These are phyloP conservation scores for Euwallacea similis DNA, from an alignment of 1,140 invertebrate species.

Conservation along the genomic window DNA sequence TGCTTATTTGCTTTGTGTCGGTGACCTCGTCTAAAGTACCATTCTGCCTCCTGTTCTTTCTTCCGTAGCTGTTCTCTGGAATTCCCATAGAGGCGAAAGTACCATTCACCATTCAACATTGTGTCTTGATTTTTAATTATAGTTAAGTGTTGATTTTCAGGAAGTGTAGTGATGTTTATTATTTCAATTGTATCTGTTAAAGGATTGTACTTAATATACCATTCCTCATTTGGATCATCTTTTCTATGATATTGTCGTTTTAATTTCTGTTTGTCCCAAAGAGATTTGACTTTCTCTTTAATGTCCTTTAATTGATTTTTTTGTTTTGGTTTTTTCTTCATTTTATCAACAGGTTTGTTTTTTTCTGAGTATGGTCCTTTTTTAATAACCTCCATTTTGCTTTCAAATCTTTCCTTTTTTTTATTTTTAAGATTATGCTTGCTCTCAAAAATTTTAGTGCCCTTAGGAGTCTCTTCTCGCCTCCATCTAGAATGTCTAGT, in stretches of 20 bases:
- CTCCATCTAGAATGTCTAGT: too few relatives aligned
- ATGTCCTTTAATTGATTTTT: slow-evolving; percentile 11
- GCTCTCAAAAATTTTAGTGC: too few relatives aligned
- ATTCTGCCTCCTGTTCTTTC: slow-evolving; percentile 27
- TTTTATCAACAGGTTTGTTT: not conserved
- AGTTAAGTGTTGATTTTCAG: not conserved
- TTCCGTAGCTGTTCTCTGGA: slow-evolving; percentile 35
- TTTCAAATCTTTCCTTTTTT: not conserved
- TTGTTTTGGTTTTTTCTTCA: slow-evolving; percentile 5
- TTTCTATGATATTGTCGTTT: not conserved
- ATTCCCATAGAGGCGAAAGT: slow-evolving; percentile 34
- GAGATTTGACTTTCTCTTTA: slow-evolving; percentile 4
- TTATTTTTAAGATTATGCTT: not conserved
- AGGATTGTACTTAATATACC: slow-evolving; percentile 28
- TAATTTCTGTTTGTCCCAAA: not conserved
- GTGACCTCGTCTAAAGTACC: slow-evolving; percentile 34
- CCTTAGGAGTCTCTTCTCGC: too few relatives aligned
- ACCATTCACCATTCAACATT: slow-evolving; percentile 39
- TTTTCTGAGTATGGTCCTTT: not conserved
- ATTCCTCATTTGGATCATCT: slow-evolving; percentile 22
- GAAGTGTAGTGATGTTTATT: slow-evolving; percentile 15
- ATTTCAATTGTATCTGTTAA: slow-evolving; percentile 22
- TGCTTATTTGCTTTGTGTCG: slow-evolving; percentile 25
- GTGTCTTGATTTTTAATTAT: slow-evolving; percentile 27
- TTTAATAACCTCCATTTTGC: not conserved